phyloP scores from a whole-genome alignment of 1,140 invertebrate species.

The Zaprionus ghesquierei region DNA sequence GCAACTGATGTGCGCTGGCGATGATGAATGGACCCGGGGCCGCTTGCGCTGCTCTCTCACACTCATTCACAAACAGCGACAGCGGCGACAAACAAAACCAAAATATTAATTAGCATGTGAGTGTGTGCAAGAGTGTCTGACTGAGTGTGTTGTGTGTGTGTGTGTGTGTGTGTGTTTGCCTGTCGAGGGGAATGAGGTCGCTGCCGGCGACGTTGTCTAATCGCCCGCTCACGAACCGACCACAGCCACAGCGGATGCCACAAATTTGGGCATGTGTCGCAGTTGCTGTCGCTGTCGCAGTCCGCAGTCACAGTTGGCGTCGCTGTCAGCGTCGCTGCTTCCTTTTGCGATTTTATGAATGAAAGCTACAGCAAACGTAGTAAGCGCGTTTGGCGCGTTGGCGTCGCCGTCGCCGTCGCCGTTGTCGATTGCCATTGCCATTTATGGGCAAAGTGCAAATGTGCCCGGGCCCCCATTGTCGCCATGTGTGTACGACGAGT shows the following conservation, averaged over 20 bases:
- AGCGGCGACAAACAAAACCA: constrained; percentile 58
- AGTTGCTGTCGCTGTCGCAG: constrained; percentile 29
- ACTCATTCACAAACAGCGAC: constrained; percentile 62
- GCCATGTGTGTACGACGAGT: constrained; percentile 10
- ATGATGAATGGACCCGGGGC: constrained; percentile 55
- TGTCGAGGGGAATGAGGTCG: constrained; percentile 29
- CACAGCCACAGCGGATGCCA: constrained; percentile 65
- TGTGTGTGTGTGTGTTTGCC: constrained; percentile 2
- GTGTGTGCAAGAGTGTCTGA: neutral
- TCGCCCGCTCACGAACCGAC: constrained; percentile 66
- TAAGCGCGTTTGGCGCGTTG: constrained; percentile 52
- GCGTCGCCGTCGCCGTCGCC: constrained; percentile 24
- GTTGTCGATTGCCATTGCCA: constrained; percentile 57
- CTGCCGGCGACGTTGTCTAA: constrained; percentile 40
- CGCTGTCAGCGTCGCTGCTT: constrained; percentile 47
- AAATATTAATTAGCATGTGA: constrained; percentile 76
- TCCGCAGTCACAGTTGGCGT: constrained; percentile 4
- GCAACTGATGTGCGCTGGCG: constrained; percentile 35
- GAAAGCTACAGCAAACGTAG: constrained; percentile 60
- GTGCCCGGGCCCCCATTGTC: constrained; percentile 32
- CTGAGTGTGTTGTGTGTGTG: constrained; percentile 8
- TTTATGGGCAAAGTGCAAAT: constrained; percentile 71
- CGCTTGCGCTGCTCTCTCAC: constrained; percentile 42
- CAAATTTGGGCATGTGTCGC: constrained; percentile 74
- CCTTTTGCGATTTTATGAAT: constrained; percentile 78